phyloP scores from a whole-genome alignment of 37 sponge, comb jelly and placozoan species.

The Haliclona indistincta region DNA sequence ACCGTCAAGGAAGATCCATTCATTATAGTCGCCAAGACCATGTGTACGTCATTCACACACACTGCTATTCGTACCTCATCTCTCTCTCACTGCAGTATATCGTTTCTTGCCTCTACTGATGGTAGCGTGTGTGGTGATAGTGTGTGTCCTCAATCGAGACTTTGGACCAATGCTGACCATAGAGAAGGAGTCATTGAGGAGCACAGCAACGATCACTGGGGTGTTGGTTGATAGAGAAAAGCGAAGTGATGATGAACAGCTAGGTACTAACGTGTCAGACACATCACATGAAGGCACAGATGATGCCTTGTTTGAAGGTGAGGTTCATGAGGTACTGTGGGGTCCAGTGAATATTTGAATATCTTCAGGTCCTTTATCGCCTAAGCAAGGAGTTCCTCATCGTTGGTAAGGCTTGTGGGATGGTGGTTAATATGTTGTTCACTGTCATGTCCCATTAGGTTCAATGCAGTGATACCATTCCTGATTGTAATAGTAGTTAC shows the following conservation, averaged over 20 bases:
- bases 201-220: neutral
- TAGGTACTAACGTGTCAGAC: neutral
- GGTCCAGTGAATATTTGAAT: neutral
- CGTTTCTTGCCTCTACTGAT: conserved; percentile 53
- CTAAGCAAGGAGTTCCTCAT: conserved; percentile 45
- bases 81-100: conserved; percentile 29
- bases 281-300: neutral
- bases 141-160: conserved; percentile 31
- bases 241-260: too few relatives aligned
- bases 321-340: neutral
- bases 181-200: too few relatives aligned
- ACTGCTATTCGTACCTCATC: neutral
- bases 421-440: neutral
- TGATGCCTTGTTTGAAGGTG: neutral
- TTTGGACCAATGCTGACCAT: conserved; percentile 45
- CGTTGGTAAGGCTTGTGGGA: conserved; percentile 25
- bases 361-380: conserved; percentile 33
- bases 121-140: conserved; percentile 16
- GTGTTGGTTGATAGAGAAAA: neutral
- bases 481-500: conserved; percentile 22
- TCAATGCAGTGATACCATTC: conserved; percentile 50
- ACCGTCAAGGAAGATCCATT: conserved; percentile 9
- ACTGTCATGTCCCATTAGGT: conserved; percentile 20
- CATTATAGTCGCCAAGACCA: conserved; percentile 12
- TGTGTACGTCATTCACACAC: conserved; percentile 26